Evolutionary conservation across 2,113 vertebrate genomes (phyloP).

Genomic region (Cyrtonyx montezumae): DNA sequence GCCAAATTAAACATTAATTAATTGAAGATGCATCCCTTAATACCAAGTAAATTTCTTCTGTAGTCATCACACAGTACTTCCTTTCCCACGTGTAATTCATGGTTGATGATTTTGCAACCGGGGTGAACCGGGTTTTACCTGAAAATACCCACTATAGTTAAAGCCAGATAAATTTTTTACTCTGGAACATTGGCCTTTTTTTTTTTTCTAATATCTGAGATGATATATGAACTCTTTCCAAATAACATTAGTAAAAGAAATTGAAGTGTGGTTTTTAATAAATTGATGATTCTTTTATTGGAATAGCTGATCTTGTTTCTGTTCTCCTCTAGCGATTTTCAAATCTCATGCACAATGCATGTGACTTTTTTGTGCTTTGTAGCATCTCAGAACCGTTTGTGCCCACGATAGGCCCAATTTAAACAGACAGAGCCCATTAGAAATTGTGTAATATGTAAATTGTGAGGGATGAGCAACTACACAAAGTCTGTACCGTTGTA

Average conservation of each 20-base stretch:
- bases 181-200: not conserved
- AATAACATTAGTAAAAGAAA: not conserved
- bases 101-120: not conserved
- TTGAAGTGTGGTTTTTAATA: rapidly evolving
- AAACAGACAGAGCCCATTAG: not conserved
- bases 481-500: rapidly evolving
- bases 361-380: not conserved
- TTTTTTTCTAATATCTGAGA: not conserved
- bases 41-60: not conserved
- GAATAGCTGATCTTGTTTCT: not conserved
- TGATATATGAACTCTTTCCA: not conserved
- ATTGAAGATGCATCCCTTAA: not conserved
- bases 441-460: rapidly evolving
- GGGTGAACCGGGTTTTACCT: not conserved
- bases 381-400: not conserved
- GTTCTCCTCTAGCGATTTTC: not conserved
- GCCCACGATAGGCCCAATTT: not conserved
- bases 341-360: rapidly evolving
- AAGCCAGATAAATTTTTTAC: not conserved
- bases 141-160: not conserved
- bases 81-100: not conserved
- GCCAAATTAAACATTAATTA: not conserved
- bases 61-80: not conserved
- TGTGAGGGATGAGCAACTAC: not conserved
- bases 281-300: not conserved